These are phyloP conservation scores for Mythimna ferrago DNA, from an alignment of 2,888 invertebrate species.

Conservation along the genomic window DNA sequence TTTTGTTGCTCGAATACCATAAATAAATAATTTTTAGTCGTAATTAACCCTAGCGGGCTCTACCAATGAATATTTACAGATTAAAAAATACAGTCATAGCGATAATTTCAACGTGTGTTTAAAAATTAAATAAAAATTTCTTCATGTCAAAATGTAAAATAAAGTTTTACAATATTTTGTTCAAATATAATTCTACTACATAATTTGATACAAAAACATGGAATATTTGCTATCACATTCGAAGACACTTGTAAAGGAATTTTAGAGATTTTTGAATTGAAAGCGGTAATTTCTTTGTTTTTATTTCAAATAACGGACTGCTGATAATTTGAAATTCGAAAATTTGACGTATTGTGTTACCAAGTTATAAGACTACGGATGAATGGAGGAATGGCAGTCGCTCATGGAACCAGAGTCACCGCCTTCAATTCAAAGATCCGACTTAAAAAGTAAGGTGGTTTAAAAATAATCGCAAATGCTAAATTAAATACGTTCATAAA, in stretches of 20 bases:
- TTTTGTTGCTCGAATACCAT: background rate
- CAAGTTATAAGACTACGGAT: background rate
- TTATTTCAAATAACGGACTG: background rate
- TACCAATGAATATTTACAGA: slow-evolving; percentile 64
- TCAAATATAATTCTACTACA: slow-evolving; percentile 50
- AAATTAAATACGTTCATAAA: slow-evolving; percentile 16
- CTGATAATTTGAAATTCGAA: background rate
- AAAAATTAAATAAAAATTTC: slow-evolving; percentile 34
- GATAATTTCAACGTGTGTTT: slow-evolving; percentile 55
- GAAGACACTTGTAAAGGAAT: slow-evolving; percentile 41
- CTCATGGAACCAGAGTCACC: background rate
- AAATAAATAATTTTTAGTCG: background rate
- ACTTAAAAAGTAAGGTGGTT: slow-evolving; percentile 53
- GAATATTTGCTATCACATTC: slow-evolving; percentile 59
- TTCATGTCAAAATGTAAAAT: slow-evolving; percentile 46
- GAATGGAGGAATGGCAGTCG: background rate
- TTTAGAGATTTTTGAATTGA: slow-evolving; percentile 10
- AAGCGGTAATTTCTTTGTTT: background rate
- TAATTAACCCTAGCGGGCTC: slow-evolving; percentile 14
- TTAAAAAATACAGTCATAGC: slow-evolving; percentile 63
- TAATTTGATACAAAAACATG: slow-evolving; percentile 39
- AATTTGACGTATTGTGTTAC: background rate
- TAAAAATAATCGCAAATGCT: slow-evolving; percentile 52
- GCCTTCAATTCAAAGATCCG: slow-evolving; percentile 17
- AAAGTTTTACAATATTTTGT: slow-evolving; percentile 53